A percentile compares a stretch with the other conserved stretches of the same genome.
phyloP scores from a whole-genome alignment of 2,888 invertebrate genomes.

The Arrhopalites spinosus region DNA sequence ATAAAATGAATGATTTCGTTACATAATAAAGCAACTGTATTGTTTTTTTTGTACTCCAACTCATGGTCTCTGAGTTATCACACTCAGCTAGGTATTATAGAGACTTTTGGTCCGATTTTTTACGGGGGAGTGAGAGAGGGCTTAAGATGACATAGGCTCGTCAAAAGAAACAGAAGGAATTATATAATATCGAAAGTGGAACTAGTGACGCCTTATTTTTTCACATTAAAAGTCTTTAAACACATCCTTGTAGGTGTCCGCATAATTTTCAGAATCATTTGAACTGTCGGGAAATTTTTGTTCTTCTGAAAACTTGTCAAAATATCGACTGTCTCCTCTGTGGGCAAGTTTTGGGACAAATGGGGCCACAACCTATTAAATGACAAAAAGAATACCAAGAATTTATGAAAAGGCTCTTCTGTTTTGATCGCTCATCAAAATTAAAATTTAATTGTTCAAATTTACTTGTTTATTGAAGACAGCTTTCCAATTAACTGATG shows the following conservation, averaged over 20 bases:
- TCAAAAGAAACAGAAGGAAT: too few species aligned
- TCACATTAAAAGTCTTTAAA: conserved; percentile 27
- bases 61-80: too few species aligned
- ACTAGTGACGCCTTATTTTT: too few species aligned
- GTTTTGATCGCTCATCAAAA: too few species aligned
- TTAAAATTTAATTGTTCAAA: neutral
- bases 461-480: conserved; percentile 24
- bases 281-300: conserved; percentile 5
- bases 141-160: too few species aligned
- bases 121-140: too few species aligned
- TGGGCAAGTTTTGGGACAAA: conserved; percentile 19
- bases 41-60: too few species aligned
- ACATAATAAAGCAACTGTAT: too few species aligned
- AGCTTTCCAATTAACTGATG: conserved; percentile 16
- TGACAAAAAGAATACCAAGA: neutral
- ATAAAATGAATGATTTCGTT: too few species aligned
- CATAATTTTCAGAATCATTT: neutral
- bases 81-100: too few species aligned
- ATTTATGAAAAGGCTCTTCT: neutral
- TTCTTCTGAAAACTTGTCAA: conserved; percentile 20
- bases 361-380: conserved; percentile 29
- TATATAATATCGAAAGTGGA: too few species aligned
- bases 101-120: too few species aligned
- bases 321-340: conserved; percentile 30
- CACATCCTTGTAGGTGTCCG: neutral